Percentiles rank a stretch among this genome's conserved stretches.
These are phyloP conservation scores for Cryptoprocta ferox DNA, from an alignment of 2,797 vertebrate species.

Conservation along the genomic window DNA sequence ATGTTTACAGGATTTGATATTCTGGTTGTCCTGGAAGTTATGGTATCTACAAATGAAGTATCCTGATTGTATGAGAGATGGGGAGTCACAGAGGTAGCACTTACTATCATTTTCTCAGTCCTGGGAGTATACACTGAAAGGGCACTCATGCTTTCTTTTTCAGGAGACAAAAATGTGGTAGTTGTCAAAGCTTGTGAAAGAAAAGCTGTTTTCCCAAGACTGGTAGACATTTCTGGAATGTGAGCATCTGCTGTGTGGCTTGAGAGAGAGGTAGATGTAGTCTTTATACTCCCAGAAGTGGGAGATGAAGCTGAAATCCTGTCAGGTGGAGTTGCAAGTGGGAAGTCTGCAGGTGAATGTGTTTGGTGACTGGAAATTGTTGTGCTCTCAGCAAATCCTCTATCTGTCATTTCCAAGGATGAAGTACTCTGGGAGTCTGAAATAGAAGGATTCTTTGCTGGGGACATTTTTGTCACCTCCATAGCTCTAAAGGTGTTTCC, in stretches of 20 bases:
- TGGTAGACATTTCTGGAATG: constrained; percentile 50
- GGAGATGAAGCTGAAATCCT: neutral
- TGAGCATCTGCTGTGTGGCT: neutral
- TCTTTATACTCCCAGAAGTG: neutral
- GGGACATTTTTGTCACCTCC: constrained; percentile 3
- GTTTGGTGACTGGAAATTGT: constrained; percentile 43
- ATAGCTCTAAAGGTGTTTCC: neutral
- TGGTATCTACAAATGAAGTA: neutral
- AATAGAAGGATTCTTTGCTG: constrained; percentile 40
- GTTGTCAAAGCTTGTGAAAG: constrained; percentile 32
- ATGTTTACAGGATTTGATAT: constrained; percentile 25
- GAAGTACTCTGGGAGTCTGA: constrained; percentile 2
- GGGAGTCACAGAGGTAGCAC: constrained; percentile 19
- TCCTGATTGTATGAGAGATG: neutral
- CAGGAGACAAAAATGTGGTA: constrained; percentile 22
- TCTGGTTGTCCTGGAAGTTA: constrained; percentile 30
- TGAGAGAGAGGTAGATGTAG: neutral
- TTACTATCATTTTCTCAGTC: constrained; percentile 27
- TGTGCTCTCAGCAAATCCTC: constrained; percentile 34
- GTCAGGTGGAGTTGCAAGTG: neutral
- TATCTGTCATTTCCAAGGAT: constrained; percentile 38
- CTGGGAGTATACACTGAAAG: neutral
- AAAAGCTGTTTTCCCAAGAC: constrained; percentile 22
- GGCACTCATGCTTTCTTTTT: neutral
- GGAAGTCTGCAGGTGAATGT: constrained; percentile 34